Base-by-base conservation (phyloP, 2,888 invertebrate genomes). In the Cloeon dipterum region DNA sequence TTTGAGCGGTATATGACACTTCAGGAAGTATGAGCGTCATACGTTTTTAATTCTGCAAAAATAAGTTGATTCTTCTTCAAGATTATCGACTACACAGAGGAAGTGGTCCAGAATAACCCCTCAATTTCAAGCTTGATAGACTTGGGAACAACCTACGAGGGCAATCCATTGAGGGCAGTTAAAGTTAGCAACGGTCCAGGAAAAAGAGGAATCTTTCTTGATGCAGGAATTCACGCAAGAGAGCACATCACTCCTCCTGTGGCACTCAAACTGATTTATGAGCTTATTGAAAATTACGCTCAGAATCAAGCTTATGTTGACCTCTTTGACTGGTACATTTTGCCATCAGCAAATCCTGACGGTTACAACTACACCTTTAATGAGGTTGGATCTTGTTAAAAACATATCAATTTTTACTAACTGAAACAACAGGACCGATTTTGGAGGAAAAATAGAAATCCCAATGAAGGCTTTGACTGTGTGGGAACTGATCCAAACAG, bases 131-230 rank as follows among this genome's bases (percentile, higher is more conserved):
- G 13, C 7, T 35, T 49, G 3, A 44, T 48, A 29, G 40, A 43
- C 2, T 47, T 52, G 29, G 53, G 53, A 7, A 43, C 39, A 20
- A 47, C 50, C 3, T 41, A 43, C 5, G 52, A 53, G 43, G 48
- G 48, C 1, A 42, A 50, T 5, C 48, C 50, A 26, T 40, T 53
- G 7, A 47, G 47, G 13, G 67, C 39, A 41, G 42, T 54, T 11
- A 50, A 48, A 35, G 45, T 50, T 20, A 46, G 47, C 2, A 45
- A 44, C 14, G 46, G 46, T 33, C 45, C 44, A 33, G 41, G 44
- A 13, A 56, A 56, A 40, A 51, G 54, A n/a, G 54, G 53, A 13
- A 55, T 64, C 32, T 61, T 59, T 52, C 54, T 64, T 14, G 64
- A 65, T 42, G 64, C 53, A 45, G 55, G 52, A 48, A 8, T 16